Base-by-base conservation (phyloP, 2,888 invertebrate species). In the Flexamia atlantica region DNA sequence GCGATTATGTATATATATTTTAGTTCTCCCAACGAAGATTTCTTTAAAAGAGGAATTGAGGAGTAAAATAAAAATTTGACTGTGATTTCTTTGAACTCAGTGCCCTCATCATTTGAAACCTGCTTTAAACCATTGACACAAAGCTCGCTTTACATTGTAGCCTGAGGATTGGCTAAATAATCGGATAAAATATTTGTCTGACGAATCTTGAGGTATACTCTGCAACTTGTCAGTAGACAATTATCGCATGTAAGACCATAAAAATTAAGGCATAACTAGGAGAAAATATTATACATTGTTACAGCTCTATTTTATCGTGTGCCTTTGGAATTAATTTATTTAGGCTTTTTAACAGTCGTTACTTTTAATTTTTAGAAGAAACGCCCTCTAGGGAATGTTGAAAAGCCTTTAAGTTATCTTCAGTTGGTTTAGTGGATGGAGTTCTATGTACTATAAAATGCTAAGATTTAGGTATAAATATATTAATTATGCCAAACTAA, bases 81-180 rank as follows among this genome's bases (percentile, higher is more conserved):
- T 79, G 79, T 79, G 79, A 79, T 79, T 79, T 79, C 57, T 42
- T 76, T 76, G 36, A 79, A 57, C 32, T 79, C 36, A 76, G 46
- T 46, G 70, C 70, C 70, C 53, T 30, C 50, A 53, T 50, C 32
- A 28, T 50, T n/a, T 53, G 28, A 79, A 79, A 53, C 32, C 53
- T 57, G 57, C 57, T 57, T 57, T 57, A 57, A 57, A 23, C 57
- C 57, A 57, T 25, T 25, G 57, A 57, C 23, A 2, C 14, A 57
- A 1, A 46, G 12, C 17, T 46, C 23, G 57, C 57, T 57, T 57
- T 57, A 57, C 20, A n/a, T n/a, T n/a, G n/a, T n/a, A n/a, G n/a
- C n/a, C n/a, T n/a, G n/a, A n/a, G n/a, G n/a, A n/a, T n/a, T n/a
- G n/a, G n/a, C n/a, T n/a, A n/a, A n/a, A n/a, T n/a, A n/a, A n/a